Evolutionary conservation across 2,113 vertebrate genomes (phyloP), one percentile per base, ranked within the genome.

Genomic region (Zonotrichia leucophrys): DNA sequence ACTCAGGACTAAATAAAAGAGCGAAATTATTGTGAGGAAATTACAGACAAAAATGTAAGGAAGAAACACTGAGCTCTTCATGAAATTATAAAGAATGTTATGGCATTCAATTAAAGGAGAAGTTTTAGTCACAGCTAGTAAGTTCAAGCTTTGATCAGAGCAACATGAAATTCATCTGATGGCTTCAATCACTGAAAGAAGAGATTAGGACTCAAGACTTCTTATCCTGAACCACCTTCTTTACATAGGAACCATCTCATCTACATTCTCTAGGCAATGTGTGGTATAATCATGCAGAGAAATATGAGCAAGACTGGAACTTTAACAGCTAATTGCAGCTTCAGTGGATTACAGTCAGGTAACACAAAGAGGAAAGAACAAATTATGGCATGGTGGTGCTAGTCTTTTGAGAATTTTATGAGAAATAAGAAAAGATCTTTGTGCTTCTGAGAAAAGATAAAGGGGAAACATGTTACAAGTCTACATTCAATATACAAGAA

Each of bases 21-120:
- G 31, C 35, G 46, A 75, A 94, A 82, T 92, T 75, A 87, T 31
- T 87, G 19, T 63, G 52, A 76, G 68, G 46, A 95, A 93, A 92
- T 82, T 56, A 58, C 4, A 83, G 18, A 42, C 33, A 90, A 84
- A 90, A 86, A 55, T 55, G 33, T 31, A 92, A 92, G 42, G 82
- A 87, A 49, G n/a, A 7, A 87, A 72, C 30, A 62, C 13, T 35
- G 55, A 84, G n/a, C 20, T 78, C 66, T 64, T 27, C 3, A 49
- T 33, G 41, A 86, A 92, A 90, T 70, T 50, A 64, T 33, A 74
- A 67, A 59, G 22, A 78, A 41, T 5, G 33, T 27, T 14, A 35
- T 10, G 14, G n/a, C 17, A 80, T 25, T 87, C 67, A 27, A 19
- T 6, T 63, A 33, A 56, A 58, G 74, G 35, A 88, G 39, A 74